phyloP scores from a whole-genome alignment of 2,113 vertebrate genomes.

The Seriola aureovittata region DNA sequence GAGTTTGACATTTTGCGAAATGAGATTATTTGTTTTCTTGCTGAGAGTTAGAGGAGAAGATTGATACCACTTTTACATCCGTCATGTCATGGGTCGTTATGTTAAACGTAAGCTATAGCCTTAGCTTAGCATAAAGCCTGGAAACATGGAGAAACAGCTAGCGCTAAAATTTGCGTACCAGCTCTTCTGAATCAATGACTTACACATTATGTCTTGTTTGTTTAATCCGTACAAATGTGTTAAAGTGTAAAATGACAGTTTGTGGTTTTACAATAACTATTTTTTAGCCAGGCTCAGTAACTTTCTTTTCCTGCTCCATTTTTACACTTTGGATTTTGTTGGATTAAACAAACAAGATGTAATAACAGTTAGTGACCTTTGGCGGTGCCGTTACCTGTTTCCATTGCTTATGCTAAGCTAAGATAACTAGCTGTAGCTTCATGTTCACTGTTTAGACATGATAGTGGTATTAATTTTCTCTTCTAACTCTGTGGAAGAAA shows the following conservation, averaged over 20 bases:
- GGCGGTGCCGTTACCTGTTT: background rate
- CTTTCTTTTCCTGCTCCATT: background rate
- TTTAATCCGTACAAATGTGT: background rate
- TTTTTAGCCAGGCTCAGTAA: background rate
- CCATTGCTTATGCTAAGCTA: conserved; percentile 4
- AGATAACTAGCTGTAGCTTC: background rate
- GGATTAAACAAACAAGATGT: too few relatives aligned
- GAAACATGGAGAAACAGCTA: background rate
- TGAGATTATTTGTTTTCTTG: background rate
- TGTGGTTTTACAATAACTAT: background rate
- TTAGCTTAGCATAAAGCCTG: conserved; percentile 10
- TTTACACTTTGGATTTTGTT: too few relatives aligned
- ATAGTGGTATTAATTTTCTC: background rate
- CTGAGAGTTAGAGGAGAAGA: background rate
- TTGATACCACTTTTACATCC: background rate
- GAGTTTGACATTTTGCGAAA: background rate
- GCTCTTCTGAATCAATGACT: background rate
- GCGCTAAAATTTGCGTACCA: too few relatives aligned
- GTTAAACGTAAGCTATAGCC: background rate
- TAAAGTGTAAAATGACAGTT: background rate
- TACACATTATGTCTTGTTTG: background rate
- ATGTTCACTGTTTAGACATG: background rate
- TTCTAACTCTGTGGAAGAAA: background rate
- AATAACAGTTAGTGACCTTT: background rate
- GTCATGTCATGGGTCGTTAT: background rate